phyloP scores from a whole-genome alignment of 2,797 vertebrate genomes.

The Tenualosa ilisha region DNA sequence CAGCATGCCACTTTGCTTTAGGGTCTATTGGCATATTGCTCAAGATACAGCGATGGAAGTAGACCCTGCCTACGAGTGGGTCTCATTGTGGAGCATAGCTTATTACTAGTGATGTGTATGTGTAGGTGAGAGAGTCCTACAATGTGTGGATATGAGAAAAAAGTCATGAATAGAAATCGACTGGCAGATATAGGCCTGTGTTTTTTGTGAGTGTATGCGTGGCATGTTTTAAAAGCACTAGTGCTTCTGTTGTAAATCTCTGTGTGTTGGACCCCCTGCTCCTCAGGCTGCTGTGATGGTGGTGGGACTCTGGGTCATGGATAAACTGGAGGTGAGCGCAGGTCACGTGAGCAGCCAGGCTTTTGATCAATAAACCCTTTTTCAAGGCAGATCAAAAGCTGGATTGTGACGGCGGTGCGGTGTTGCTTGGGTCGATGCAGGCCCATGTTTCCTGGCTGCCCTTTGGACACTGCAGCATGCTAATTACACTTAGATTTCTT shows the following conservation, averaged over 20 bases:
- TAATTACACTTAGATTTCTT: neutral
- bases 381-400: constrained; percentile 14
- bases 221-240: neutral
- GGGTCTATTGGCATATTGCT: neutral
- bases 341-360: constrained; percentile 5
- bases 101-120: neutral
- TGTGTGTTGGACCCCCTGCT: neutral
- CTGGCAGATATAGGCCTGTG: neutral
- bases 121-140: neutral
- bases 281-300: neutral
- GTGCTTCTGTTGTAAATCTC: neutral
- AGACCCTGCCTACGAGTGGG: neutral
- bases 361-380: constrained; percentile 13
- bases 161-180: constrained; percentile 1
- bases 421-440: constrained; percentile 10
- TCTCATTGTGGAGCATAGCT: neutral
- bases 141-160: neutral
- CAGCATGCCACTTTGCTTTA: neutral
- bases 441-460: neutral
- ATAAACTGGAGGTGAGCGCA: neutral
- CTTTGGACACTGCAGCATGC: neutral
- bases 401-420: neutral
- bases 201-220: constrained; percentile 24
- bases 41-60: neutral
- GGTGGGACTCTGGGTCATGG: neutral